Evolutionary conservation across 2,797 vertebrate species (phyloP).

Genomic region (Trachops cirrhosus): DNA sequence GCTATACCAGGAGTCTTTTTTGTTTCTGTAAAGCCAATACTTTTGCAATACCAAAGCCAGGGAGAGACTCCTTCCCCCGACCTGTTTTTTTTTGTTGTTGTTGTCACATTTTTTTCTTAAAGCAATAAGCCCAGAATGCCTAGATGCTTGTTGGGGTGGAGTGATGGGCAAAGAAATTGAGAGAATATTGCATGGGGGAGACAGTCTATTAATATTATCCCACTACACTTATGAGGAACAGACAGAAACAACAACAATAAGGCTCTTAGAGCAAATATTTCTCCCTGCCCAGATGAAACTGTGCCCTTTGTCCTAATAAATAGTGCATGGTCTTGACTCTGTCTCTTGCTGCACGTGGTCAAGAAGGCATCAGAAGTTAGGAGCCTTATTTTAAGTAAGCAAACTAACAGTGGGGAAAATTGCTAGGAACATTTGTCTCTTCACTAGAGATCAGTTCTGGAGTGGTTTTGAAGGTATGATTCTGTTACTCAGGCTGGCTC

Average conservation of each 20-base stretch:
- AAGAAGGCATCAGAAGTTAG: neutral
- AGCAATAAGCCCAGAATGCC: neutral
- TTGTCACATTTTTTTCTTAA: neutral
- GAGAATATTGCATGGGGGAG: neutral
- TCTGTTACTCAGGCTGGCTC: slow-evolving; percentile 27
- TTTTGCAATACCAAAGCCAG: neutral
- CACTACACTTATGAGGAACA: neutral
- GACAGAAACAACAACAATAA: neutral
- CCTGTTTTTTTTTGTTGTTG: neutral
- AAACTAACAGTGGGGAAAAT: neutral
- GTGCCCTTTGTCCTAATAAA: neutral
- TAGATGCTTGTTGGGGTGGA: neutral
- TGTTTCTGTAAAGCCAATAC: neutral
- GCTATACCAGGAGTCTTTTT: neutral
- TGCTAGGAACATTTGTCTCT: neutral
- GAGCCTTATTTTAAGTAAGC: neutral
- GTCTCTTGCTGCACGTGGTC: neutral
- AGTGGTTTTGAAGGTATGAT: neutral
- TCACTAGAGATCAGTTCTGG: neutral
- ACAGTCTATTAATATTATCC: neutral
- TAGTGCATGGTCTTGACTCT: neutral
- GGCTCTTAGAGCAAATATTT: neutral
- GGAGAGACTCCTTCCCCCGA: neutral
- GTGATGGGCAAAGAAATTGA: neutral
- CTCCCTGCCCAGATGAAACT: neutral